These are phyloP conservation scores for Sebastolobus altivelis DNA, from an alignment of 2,797 vertebrate genomes.

Conservation along the genomic window DNA sequence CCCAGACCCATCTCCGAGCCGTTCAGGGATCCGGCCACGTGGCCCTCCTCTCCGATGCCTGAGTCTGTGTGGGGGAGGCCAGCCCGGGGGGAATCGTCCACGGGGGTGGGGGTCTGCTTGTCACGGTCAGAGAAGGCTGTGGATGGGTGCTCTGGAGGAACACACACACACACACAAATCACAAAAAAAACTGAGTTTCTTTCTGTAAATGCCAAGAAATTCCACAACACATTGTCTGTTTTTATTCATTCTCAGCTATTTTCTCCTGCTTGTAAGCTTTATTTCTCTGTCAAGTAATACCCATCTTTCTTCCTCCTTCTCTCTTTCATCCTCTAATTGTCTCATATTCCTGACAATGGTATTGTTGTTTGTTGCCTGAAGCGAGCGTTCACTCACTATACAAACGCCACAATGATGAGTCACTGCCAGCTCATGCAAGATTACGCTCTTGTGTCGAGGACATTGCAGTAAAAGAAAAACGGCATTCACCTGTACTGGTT, in stretches of 20 bases:
- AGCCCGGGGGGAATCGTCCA: slow-evolving; percentile 92
- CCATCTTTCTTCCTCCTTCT: slow-evolving; percentile 1
- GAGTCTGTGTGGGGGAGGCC: slow-evolving; percentile 98
- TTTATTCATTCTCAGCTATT: slow-evolving; percentile 29
- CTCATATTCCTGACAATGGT: slow-evolving; percentile 45
- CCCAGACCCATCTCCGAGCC: slow-evolving; percentile 91
- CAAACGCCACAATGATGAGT: slow-evolving; percentile 46
- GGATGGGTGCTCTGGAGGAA: slow-evolving; percentile 89
- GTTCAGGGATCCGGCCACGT: slow-evolving; percentile 91
- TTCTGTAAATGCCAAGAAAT: slow-evolving; percentile 16
- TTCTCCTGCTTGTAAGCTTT: slow-evolving; percentile 17
- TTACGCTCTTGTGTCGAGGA: neutral
- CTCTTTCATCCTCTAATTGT: slow-evolving; percentile 10
- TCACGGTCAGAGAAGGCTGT: slow-evolving; percentile 90
- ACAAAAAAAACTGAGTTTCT: neutral
- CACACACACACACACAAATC: neutral
- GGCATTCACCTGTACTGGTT: slow-evolving; percentile 94
- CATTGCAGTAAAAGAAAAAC: slow-evolving; percentile 22
- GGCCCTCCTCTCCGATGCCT: slow-evolving; percentile 95
- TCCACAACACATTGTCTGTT: slow-evolving; percentile 18
- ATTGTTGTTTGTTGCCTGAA: slow-evolving; percentile 42
- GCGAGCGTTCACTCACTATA: slow-evolving; percentile 32
- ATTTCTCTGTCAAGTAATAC: slow-evolving; percentile 21
- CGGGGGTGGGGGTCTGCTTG: slow-evolving; percentile 89
- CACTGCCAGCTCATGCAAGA: slow-evolving; percentile 30